Conservation (phyloP, 2,888 invertebrate genomes). For the Apamea sordens region DNA sequence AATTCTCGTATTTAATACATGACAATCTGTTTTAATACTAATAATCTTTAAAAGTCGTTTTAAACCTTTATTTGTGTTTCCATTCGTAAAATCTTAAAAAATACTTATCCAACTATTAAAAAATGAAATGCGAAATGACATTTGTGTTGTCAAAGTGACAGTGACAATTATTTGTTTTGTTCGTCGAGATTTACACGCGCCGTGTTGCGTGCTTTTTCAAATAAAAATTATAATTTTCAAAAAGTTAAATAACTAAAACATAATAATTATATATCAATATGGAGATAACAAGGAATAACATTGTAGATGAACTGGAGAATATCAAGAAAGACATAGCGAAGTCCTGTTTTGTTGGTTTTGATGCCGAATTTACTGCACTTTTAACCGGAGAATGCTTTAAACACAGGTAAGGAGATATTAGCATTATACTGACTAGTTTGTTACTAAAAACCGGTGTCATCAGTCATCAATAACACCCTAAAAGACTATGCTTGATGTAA, state of each 20-base stretch:
- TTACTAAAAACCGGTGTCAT: neutral
- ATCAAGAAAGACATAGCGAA: constrained; percentile 90
- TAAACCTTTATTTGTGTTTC: neutral
- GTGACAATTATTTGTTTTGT: constrained; percentile 18
- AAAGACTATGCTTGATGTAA: neutral
- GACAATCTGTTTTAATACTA: neutral
- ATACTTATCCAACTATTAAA: neutral
- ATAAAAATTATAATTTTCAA: neutral
- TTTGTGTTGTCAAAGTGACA: constrained; percentile 1
- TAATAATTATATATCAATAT: constrained; percentile 77
- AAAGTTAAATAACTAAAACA: neutral
- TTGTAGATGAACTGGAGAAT: constrained; percentile 88
- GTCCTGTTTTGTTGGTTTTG: constrained; percentile 92
- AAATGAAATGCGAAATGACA: neutral
- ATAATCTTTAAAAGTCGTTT: neutral
- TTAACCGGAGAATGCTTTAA: constrained; percentile 83
- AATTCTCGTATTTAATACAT: neutral
- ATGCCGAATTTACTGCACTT: constrained; percentile 93
- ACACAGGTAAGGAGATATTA: constrained; percentile 85
- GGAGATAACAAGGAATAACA: constrained; percentile 92
- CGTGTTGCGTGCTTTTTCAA: neutral
- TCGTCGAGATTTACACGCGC: neutral
- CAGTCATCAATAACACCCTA: neutral
- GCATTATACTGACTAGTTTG: neutral
- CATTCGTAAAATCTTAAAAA: neutral